Conservation (phyloP, 1,140 invertebrate genomes). For the Tetraneura akinire region DNA sequence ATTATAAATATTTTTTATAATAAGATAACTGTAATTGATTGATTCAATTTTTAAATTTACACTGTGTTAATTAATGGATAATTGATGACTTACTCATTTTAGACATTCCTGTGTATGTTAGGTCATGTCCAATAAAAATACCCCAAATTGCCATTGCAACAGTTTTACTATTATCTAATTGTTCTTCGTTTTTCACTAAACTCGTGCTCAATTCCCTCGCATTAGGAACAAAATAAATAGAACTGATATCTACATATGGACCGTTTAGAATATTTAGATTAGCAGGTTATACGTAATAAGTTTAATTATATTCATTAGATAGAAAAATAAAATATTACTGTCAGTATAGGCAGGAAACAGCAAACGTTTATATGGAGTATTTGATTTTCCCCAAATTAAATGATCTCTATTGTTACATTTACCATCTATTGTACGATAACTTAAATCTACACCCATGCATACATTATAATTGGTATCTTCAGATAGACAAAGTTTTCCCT, state of each 20-base stretch:
- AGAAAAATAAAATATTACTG: constrained; percentile 61
- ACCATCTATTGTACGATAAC: constrained; percentile 68
- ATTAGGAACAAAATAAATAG: constrained; percentile 57
- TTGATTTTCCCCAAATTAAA: constrained; percentile 65
- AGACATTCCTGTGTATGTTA: constrained; percentile 75
- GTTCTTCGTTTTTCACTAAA: constrained; percentile 56
- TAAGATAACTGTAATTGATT: too few relatives aligned
- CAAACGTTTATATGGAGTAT: constrained; percentile 63
- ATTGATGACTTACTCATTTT: constrained; percentile 80
- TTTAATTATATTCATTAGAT: too few relatives aligned
- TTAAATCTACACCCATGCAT: constrained; percentile 52
- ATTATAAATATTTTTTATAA: too few relatives aligned
- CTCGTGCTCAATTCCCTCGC: constrained; percentile 59
- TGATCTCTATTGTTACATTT: constrained; percentile 67
- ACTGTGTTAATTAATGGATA: too few relatives aligned
- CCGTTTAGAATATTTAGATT: too few relatives aligned
- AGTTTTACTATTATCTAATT: constrained; percentile 61
- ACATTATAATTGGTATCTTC: background rate
- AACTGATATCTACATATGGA: constrained; percentile 9
- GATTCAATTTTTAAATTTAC: too few relatives aligned
- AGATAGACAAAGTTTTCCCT: constrained; percentile 9
- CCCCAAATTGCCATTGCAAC: constrained; percentile 79
- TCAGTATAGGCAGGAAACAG: constrained; percentile 65
- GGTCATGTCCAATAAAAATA: constrained; percentile 80
- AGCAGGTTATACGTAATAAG: too few relatives aligned